Percentiles rank a stretch among this genome's conserved stretches.
Conservation (phyloP, 1,140 invertebrate genomes). For the Drosophila pseudoananassae region DNA sequence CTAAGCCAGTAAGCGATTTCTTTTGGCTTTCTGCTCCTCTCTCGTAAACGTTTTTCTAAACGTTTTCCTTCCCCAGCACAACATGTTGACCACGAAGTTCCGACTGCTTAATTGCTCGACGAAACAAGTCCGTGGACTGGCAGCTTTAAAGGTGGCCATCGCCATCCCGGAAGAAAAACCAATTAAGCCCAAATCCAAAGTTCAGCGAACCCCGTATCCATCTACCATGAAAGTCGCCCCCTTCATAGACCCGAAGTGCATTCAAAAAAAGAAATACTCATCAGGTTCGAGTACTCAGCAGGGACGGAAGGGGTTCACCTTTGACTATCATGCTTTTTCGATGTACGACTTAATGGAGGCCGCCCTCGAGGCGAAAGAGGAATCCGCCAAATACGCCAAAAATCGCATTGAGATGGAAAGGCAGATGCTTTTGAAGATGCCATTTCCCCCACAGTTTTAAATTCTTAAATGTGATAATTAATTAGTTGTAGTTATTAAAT, state of each 20-base stretch:
- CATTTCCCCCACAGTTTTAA: too few species aligned
- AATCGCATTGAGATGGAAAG: not conserved
- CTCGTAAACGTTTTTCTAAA: constrained; percentile 1
- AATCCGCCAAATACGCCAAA: not conserved
- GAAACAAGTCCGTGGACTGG: constrained; percentile 8
- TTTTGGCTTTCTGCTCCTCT: constrained; percentile 15
- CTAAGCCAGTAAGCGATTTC: constrained; percentile 34
- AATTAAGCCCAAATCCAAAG: not conserved
- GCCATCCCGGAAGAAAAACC: not conserved
- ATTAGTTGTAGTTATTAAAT: too few species aligned
- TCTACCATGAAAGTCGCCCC: constrained; percentile 2
- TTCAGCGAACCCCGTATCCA: not conserved
- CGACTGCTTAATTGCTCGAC: constrained; percentile 5
- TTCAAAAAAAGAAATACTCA: not conserved
- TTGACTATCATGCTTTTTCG: constrained; percentile 19
- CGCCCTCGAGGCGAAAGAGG: not conserved
- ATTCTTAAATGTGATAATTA: too few species aligned
- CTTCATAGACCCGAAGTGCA: constrained; percentile 17
- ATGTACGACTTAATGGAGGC: constrained; percentile 17
- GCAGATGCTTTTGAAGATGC: not conserved
- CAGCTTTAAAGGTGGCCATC: not conserved
- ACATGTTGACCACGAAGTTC: constrained; percentile 14
- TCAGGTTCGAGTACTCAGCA: not conserved
- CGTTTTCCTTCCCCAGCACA: not conserved
- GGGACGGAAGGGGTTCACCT: not conserved